A percentile compares a stretch with the other conserved stretches of the same genome.
phyloP scores from a whole-genome alignment of 2,113 vertebrate genomes.

The Bubo bubo region DNA sequence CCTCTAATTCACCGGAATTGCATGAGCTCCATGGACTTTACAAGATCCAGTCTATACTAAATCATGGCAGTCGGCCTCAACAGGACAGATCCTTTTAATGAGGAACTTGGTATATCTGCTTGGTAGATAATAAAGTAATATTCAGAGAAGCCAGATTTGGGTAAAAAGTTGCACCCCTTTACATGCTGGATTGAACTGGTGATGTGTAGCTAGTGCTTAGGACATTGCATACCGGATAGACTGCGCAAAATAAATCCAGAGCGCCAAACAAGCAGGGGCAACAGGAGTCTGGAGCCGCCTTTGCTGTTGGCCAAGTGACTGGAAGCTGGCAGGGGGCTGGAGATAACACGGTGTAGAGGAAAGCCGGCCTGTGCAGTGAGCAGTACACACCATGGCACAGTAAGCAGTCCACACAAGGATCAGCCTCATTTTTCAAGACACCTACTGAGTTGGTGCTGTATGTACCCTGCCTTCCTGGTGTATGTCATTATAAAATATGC shows the following conservation, averaged over 20 bases:
- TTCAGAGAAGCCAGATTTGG: not conserved
- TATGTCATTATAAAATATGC: not conserved
- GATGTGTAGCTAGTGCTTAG: not conserved
- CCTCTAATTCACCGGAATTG: not conserved
- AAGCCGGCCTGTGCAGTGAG: accelerated
- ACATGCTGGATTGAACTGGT: not conserved
- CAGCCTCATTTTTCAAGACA: not conserved
- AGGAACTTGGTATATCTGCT: not conserved
- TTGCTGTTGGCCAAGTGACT: not conserved
- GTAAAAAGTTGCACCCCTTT: not conserved
- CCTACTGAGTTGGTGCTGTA: not conserved
- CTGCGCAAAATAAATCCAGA: not conserved
- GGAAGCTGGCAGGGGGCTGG: not conserved
- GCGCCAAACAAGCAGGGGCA: not conserved
- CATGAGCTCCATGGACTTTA: not conserved
- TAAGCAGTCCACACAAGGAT: too few relatives aligned
- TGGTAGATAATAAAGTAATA: not conserved
- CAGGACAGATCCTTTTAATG: not conserved
- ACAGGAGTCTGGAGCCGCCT: not conserved
- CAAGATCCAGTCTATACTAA: not conserved
- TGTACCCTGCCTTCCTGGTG: not conserved
- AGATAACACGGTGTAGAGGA: accelerated
- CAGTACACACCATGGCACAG: not conserved
- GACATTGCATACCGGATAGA: not conserved
- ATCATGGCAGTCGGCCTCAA: not conserved